Percentiles rank a stretch among this genome's conserved stretches.
Conservation (phyloP, 2,113 vertebrate species). For the Istiophorus platypterus region DNA sequence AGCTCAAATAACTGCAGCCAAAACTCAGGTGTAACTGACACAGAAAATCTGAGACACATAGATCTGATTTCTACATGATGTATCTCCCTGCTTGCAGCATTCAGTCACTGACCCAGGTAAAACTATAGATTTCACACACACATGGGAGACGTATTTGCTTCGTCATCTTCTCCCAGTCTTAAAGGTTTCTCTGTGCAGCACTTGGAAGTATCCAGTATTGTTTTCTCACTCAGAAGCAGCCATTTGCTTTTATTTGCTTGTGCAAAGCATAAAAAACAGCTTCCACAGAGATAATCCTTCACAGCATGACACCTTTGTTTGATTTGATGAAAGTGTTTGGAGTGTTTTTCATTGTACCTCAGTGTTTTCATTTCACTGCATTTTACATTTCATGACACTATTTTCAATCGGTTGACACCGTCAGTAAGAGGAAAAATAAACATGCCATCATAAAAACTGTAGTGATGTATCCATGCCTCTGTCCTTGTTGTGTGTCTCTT, state of each 20-base stretch:
- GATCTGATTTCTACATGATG: too few relatives aligned
- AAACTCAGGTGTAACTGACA: too few relatives aligned
- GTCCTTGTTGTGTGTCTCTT: neutral
- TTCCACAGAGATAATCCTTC: slow-evolving; percentile 9
- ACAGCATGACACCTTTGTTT: slow-evolving; percentile 2
- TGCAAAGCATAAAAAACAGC: neutral
- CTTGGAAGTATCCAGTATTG: neutral
- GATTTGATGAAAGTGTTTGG: neutral
- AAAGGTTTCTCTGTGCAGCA: too few relatives aligned
- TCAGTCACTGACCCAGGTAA: too few relatives aligned
- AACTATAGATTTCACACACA: too few relatives aligned
- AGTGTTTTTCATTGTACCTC: neutral
- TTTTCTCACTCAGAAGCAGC: neutral
- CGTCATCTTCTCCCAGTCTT: too few relatives aligned
- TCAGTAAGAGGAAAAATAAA: neutral
- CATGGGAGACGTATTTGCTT: too few relatives aligned
- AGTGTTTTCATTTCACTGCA: neutral
- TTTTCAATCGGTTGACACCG: neutral
- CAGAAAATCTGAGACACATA: too few relatives aligned
- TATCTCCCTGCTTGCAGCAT: too few relatives aligned
- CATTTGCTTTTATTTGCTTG: neutral
- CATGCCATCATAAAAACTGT: neutral
- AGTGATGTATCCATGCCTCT: neutral
- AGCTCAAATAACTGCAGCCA: too few relatives aligned
- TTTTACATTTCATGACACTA: neutral